Percentiles rank a stretch among this genome's conserved stretches.
Evolutionary conservation across 1,140 invertebrate species (phyloP).

Genomic region (Macrosteles quadrilineatus): DNA sequence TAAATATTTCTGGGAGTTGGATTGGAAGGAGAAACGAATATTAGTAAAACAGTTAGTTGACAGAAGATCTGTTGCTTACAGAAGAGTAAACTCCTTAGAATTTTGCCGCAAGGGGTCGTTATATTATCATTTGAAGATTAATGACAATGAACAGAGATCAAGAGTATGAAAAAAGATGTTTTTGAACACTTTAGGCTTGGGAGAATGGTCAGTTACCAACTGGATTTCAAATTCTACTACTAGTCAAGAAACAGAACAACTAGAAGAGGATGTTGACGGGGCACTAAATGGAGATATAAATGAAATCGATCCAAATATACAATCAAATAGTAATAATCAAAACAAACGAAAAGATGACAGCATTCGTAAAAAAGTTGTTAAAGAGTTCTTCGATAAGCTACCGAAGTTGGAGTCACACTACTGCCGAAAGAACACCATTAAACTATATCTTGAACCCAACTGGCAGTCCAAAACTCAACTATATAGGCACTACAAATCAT

Average conservation of each 20-base stretch:
- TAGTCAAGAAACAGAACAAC: background rate
- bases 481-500: constrained; percentile 15
- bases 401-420: constrained; percentile 38
- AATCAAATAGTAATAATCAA: background rate
- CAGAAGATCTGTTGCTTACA: background rate
- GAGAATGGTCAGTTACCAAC: background rate
- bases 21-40: background rate
- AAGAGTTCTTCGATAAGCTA: constrained; percentile 30
- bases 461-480: constrained; percentile 25
- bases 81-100: background rate
- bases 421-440: constrained; percentile 25
- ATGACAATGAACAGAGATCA: background rate
- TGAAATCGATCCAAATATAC: background rate
- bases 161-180: constrained; percentile 16
- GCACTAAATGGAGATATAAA: background rate
- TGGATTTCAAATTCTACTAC: background rate
- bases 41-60: constrained; percentile 3
- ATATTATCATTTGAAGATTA: constrained; percentile 15
- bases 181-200: background rate
- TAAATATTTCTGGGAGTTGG: background rate
- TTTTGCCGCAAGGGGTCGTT: constrained; percentile 5
- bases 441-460: constrained; percentile 33
- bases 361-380: constrained; percentile 13
- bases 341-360: background rate
- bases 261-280: background rate